Evolutionary conservation across 2,113 vertebrate genomes (phyloP), one percentile per base, ranked within the genome.

Genomic region (Hassar affinis): DNA sequence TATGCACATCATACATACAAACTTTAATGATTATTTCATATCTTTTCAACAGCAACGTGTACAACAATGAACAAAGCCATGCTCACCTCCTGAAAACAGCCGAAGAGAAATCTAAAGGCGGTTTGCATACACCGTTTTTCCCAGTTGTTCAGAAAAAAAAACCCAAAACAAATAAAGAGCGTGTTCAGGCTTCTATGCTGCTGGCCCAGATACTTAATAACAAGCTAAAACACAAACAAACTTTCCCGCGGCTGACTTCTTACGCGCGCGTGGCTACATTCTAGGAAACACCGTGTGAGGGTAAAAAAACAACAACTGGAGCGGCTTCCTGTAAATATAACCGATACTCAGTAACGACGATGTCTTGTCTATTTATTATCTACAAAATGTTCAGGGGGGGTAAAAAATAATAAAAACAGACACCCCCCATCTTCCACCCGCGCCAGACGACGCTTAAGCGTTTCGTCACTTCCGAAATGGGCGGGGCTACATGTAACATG

Each of bases 161-260:
- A n/a, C n/a, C n/a, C 1, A 15, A 68, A 0, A 66, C 6, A 20
- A 35, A 66, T 9, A 6, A 15, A 14, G 17, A 51, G 25, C 18
- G 10, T 0, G 8, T 20, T 4, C 49, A 52, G 27, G 35, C 56
- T 35, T 38, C 6, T 22, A 4, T 35, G 11, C 1, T n/a, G 38
- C 11, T 45, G 1, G 54, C 52, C 42, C 22, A 14, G 33, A 18
- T 47, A 62, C 17, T 45, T n/a, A 45, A 0, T 45, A 79, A 45
- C 25, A 14, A 27, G 56, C 35, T 61, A 49, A 59, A 14, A n/a
- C 0, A 22, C 4, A 45, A 42, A 64, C n/a, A 79, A 79, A 79
- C 59, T 79, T 79, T 79, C 59, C 57, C 57, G 78, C 78, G 14
- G 57, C 25, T 47, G 38, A 64, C 27, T 64, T 15, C 56, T 79